phyloP scores from a whole-genome alignment of 2,113 vertebrate species.

The Bostrychus sinensis region DNA sequence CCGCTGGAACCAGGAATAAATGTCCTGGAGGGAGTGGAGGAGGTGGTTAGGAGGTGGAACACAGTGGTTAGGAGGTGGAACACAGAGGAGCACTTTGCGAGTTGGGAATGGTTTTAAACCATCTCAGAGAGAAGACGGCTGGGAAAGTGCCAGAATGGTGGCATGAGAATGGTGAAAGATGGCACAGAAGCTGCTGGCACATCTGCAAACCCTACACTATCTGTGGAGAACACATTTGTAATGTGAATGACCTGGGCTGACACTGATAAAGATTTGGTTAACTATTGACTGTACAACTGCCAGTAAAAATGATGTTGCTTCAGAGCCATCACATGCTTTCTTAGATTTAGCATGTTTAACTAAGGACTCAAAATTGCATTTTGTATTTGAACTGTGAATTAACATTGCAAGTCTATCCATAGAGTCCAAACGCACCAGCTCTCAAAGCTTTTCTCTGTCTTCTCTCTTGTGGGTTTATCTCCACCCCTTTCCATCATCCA shows the following conservation, averaged over 20 bases:
- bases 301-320: constrained; percentile 29
- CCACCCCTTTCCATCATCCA: constrained; percentile 61
- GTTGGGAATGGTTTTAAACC: neutral
- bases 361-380: neutral
- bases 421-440: neutral
- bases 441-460: constrained; percentile 7
- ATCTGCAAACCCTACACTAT: neutral
- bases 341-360: neutral
- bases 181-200: neutral
- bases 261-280: constrained; percentile 58
- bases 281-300: constrained; percentile 47
- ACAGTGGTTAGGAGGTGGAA: neutral
- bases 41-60: constrained; percentile 10
- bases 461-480: constrained; percentile 23
- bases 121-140: neutral
- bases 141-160: constrained; percentile 26
- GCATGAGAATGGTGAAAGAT: neutral
- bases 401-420: neutral
- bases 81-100: constrained; percentile 10
- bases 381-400: neutral
- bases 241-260: constrained; percentile 21
- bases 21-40: constrained; percentile 18
- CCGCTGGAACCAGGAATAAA: constrained; percentile 30
- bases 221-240: constrained; percentile 14
- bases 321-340: constrained; percentile 18